Evolutionary conservation across 2,797 vertebrate species (phyloP).

Genomic region (Spondyliosoma cantharus): DNA sequence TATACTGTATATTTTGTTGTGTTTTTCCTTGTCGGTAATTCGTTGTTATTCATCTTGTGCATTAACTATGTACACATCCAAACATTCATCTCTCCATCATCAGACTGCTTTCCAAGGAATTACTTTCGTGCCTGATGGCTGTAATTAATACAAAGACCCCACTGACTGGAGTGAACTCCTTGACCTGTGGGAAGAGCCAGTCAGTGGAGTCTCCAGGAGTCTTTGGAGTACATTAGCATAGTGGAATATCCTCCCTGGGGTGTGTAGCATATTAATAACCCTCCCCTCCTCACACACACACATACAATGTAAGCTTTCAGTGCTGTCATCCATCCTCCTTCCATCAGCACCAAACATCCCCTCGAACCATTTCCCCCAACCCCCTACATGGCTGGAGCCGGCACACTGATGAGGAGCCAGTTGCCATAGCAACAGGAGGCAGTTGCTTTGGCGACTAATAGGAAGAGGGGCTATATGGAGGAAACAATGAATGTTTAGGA

Average conservation of each 20-base stretch:
- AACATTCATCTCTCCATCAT: not conserved
- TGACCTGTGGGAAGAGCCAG: conserved; percentile 36
- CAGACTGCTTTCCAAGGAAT: not conserved
- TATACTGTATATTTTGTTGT: not conserved
- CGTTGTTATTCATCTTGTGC: not conserved
- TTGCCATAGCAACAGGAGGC: conserved; percentile 84
- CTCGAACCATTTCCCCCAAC: conserved; percentile 23
- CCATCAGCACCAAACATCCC: conserved; percentile 39
- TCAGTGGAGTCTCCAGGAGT: not conserved
- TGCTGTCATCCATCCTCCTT: conserved; percentile 20
- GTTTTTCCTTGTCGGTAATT: not conserved
- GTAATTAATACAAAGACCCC: conserved; percentile 43
- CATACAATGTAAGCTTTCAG: conserved; percentile 15
- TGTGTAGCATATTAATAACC: conserved; percentile 34
- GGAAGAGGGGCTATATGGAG: conserved; percentile 75
- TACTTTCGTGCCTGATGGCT: conserved; percentile 14
- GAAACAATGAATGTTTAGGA: conserved; percentile 78
- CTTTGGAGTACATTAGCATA: conserved; percentile 9
- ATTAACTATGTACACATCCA: not conserved
- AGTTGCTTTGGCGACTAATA: conserved; percentile 87
- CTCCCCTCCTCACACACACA: conserved; percentile 1
- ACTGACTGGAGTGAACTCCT: conserved; percentile 8
- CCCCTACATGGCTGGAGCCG: conserved; percentile 60
- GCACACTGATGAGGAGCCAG: conserved; percentile 76
- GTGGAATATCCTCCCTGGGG: conserved; percentile 16